Conservation (phyloP, 2,888 invertebrate species). For the Stenolophus ochropezus region DNA sequence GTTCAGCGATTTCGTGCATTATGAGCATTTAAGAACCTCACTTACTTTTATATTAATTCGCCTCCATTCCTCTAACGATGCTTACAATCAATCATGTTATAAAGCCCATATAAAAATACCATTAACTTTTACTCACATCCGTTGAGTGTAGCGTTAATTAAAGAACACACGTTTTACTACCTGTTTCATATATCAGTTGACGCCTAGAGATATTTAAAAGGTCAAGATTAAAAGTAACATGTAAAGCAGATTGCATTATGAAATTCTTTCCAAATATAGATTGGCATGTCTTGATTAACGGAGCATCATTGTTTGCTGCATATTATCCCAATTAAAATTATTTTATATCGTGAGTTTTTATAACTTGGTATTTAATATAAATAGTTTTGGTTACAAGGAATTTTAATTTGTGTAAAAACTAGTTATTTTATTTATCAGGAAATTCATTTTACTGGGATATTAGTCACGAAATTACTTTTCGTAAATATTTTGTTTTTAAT, state of each 20-base stretch:
- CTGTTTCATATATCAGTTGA: conserved; percentile 9
- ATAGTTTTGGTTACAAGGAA: background rate
- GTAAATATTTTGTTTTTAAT: background rate
- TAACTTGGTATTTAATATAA: background rate
- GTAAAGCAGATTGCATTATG: conserved; percentile 26
- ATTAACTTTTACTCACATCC: conserved; percentile 24
- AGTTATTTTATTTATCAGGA: background rate
- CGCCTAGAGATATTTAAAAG: conserved; percentile 38
- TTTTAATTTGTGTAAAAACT: conserved; percentile 16
- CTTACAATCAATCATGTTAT: conserved; percentile 15
- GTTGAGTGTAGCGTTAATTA: conserved; percentile 1
- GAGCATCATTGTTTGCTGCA: background rate
- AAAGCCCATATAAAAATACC: conserved; percentile 2
- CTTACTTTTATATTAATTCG: too few relatives aligned
- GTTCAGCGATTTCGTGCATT: too few relatives aligned
- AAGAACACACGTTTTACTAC: conserved; percentile 2
- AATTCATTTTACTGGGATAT: background rate
- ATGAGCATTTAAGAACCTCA: too few relatives aligned
- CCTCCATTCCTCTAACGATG: background rate
- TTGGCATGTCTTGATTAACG: background rate
- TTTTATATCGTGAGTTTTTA: background rate
- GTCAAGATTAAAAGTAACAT: conserved; percentile 33
- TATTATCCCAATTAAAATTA: background rate
- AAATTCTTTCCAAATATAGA: conserved; percentile 16
- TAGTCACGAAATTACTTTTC: background rate